Base-by-base conservation (phyloP, 2,888 invertebrate genomes). In the Amiota minor region DNA sequence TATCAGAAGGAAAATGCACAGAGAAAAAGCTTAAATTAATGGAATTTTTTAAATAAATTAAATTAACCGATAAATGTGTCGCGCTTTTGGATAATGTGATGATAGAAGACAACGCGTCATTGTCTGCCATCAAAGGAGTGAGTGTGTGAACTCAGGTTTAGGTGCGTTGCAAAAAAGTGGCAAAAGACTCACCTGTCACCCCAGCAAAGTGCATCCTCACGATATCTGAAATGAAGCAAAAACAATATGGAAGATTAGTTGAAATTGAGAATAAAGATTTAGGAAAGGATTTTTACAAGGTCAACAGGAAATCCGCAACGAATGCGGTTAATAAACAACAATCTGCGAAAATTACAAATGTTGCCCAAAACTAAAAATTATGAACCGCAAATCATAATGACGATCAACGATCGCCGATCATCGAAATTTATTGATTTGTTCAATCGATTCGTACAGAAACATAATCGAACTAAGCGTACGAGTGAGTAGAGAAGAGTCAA, bases 141-240 rank as follows among this genome's bases (percentile, higher is more conserved):
- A 53, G 14, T 9, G 12, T 62, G n/a, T 14, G 59, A 16, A 12
- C 35, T 35, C 35, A 35, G 6, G 46, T 45, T 47, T 2, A 70
- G 46, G 70, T 70, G 70, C 70, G 56, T n/a, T n/a, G n/a, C 56
- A 12, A 55, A 50, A 20, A 69, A 72, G 80, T 80, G 80, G 78
- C 80, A 80, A 78, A 79, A 80, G 74, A 80, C 92, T 93, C 92
- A 96, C 96, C 96, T 94, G 91, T 96, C 96, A 70, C 95, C 94
- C 96, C 96, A 96, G 90, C 96, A 96, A 68, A 96, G 91, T 20
- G 96, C 94, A 81, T 96, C 96, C 80, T 96, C 96, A 79, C 96
- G 93, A 90, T 96, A 96, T 91, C 96, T 96, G 93, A 77, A 93
- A 94, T 78, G 93, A 93, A 86, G 85, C 89, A 93, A 86, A 85